phyloP scores from a whole-genome alignment of 1,140 invertebrate species.

The Drosophila lini region DNA sequence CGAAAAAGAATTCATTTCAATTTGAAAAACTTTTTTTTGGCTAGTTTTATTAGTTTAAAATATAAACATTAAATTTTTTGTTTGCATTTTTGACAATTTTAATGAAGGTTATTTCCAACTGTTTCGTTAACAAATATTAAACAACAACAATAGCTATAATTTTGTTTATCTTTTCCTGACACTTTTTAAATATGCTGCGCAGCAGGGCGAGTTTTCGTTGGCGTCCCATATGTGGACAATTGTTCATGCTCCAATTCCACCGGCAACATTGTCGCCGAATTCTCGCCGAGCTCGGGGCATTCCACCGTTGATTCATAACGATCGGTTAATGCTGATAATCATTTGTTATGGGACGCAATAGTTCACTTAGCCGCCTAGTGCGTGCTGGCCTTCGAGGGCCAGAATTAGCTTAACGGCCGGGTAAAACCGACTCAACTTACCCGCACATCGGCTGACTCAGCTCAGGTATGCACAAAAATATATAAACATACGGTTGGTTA shows the following conservation, averaged over 20 bases:
- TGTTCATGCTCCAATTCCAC: slow-evolving; percentile 71
- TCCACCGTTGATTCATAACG: slow-evolving; percentile 60
- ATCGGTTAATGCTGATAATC: slow-evolving; percentile 30
- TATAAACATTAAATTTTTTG: too few relatives aligned
- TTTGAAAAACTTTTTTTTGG: too few relatives aligned
- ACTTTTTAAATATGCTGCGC: slow-evolving; percentile 23
- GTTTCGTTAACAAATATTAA: not conserved
- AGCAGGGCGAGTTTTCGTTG: not conserved
- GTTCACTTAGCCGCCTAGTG: slow-evolving; percentile 55
- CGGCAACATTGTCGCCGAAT: slow-evolving; percentile 16
- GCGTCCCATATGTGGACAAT: slow-evolving; percentile 41
- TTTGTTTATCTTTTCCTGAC: not conserved
- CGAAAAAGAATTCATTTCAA: too few relatives aligned
- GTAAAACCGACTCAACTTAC: slow-evolving; percentile 53
- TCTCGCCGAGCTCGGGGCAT: slow-evolving; percentile 38
- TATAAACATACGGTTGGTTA: not conserved
- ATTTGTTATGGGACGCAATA: slow-evolving; percentile 45
- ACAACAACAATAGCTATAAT: not conserved
- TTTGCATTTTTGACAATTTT: too few relatives aligned
- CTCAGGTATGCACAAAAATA: slow-evolving; percentile 19
- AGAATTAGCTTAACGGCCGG: slow-evolving; percentile 55
- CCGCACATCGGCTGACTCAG: slow-evolving; percentile 40
- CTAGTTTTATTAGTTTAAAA: too few relatives aligned
- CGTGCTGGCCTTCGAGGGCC: slow-evolving; percentile 61
- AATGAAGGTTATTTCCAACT: not conserved